These are phyloP conservation scores for Holothuria glaberrima DNA, from an alignment of 35 echinoderm and acorn worm species.

Conservation along the genomic window DNA sequence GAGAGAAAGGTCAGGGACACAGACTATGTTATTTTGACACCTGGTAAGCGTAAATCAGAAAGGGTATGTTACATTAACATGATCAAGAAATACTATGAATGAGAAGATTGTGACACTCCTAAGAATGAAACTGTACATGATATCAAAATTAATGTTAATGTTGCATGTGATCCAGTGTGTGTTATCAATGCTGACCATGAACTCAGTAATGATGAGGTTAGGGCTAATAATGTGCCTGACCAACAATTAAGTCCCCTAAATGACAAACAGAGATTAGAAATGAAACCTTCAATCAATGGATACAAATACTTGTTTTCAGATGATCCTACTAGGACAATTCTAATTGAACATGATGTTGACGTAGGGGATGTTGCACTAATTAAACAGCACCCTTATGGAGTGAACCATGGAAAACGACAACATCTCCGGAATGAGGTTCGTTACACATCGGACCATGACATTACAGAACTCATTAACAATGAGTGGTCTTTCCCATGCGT, in stretches of 20 bases:
- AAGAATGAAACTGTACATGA: no score
- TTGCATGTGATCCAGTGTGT: neutral
- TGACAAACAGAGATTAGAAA: slow-evolving; percentile 17
- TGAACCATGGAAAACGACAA: slow-evolving; percentile 62
- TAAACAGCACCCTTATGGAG: slow-evolving; percentile 71
- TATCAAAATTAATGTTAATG: neutral
- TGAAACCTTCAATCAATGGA: slow-evolving; percentile 34
- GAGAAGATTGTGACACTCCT: no score
- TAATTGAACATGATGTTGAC: slow-evolving; percentile 64
- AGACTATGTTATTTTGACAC: slow-evolving; percentile 2
- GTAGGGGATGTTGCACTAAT: slow-evolving; percentile 52
- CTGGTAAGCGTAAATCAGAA: no score
- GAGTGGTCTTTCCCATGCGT: no score
- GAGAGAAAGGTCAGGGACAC: slow-evolving; percentile 54
- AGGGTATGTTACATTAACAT: no score
- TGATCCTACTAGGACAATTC: slow-evolving; percentile 50
- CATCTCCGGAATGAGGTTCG: slow-evolving; percentile 59
- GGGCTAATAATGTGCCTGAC: slow-evolving; percentile 16
- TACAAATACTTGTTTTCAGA: slow-evolving; percentile 68
- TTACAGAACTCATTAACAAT: no score
- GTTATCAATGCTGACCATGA: no score
- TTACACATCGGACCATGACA: no score
- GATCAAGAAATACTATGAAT: neutral
- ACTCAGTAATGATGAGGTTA: neutral
- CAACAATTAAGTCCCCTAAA: no score